Evolutionary conservation across 2,113 vertebrate species (phyloP), one percentile per base, ranked within the genome.

Genomic region (Alligator mississippiensis): DNA sequence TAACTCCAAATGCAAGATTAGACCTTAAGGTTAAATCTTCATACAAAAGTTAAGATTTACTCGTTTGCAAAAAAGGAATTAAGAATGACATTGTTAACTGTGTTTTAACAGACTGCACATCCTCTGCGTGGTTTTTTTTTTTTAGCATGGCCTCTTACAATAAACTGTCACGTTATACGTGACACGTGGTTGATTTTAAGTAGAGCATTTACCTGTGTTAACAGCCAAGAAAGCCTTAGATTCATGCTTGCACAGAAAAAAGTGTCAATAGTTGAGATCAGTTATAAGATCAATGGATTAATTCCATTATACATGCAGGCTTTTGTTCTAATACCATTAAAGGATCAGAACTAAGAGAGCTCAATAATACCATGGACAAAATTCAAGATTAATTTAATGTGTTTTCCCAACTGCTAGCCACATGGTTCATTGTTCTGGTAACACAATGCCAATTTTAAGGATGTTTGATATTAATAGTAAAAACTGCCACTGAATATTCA

Each of bases 261-360:
- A 78, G 59, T 21, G 27, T 92, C 75, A n/a, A 15, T 55, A 72
- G 17, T 76, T 55, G 85, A 84, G 72, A 87, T 81, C 34, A 91
- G 24, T 21, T 86, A 84, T 80, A 58, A 92, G 76, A 96, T 92
- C 89, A 95, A 93, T 25, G 30, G 77, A 90, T 19, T 94, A 87
- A 96, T 80, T 89, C 95, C 62, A 62, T 75, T 92, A 63, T 34
- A 95, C 82, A 93, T 77, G 90, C 8, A 47, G 88, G 96, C 93
- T 95, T 93, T 85, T 77, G 74, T 89, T 96, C 94, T 94, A 90
- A 95, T 93, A 76, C 25, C 25, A 92, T 96, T 94, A 97, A 88
- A 25, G 59, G 84, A 96, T 93, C 79, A 95, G 59, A 92, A 92
- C 9, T 66, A 72, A 93, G 70, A 91, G 60, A 87, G 80, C 85